Base-by-base conservation (phyloP, 2,113 vertebrate species). In the Phrynosoma blainvillii region DNA sequence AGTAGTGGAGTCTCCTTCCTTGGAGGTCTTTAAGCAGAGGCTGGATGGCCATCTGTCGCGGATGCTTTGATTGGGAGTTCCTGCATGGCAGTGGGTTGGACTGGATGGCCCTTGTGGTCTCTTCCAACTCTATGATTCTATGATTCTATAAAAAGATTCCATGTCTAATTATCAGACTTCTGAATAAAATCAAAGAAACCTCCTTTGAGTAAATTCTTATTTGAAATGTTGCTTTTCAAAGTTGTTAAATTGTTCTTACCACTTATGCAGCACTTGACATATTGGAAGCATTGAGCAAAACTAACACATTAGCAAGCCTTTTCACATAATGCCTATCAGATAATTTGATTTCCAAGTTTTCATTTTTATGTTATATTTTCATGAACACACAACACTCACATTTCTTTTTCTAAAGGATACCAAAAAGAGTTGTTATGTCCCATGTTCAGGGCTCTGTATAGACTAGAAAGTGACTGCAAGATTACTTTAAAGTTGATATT, bases 181-280 rank as follows among this genome's bases (percentile, higher is more conserved):
- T 82, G 54, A 42, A 75, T 47, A 76, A 75, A 62, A 87, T 82
- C 86, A 75, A 81, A 75, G 1, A 88, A 56, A 88, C 68, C 12
- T 54, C 1, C 0, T 80, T 16, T 75, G 25, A 86, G 5, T 79
- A 74, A 20, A 6, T 79, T 11, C 32, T 52, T 75, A 87, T 79
- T 2, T n/a, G 84, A 90, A 74, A 1, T 0, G 0, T 36, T 2
- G 0, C 9, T 36, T 81, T 91, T 81, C 68, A 81, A 81, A 81
- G 66, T 12, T 36, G 52, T 20, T 25, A 77, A 77, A 77, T 78
- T 36, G 16, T 73, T 62, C 54, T 25, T 75, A 25, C 52, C 71
- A 74, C 83, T 84, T 84, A 62, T 84, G 71, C 27, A 30, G 52
- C 52, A 87, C 47, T 87, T 80, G 66, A 87, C n/a, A 87, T 36